Base-by-base conservation (phyloP, 1,140 invertebrate species). In the Trachelipus rathkii region DNA sequence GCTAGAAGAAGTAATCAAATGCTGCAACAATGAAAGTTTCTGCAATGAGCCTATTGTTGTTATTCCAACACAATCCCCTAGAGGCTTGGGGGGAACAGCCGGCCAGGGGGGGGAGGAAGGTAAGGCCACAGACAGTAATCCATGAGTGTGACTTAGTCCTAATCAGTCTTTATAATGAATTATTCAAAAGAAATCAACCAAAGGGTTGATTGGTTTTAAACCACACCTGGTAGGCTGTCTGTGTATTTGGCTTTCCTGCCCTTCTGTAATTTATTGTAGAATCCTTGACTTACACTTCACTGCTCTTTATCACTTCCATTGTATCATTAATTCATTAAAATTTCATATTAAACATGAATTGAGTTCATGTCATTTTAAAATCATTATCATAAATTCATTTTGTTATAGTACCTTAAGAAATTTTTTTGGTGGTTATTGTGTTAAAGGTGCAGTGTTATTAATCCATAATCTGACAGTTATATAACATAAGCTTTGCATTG, bases 11-110 rank as follows among this genome's bases (percentile, higher is more conserved):
- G 24, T 75, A 33, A 23, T 75, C n/a, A 43, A 68, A 44, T 75
- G 73, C 60, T 75, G 73, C 53, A 46, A 53, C 33, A 43, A 67
- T 10, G 21, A 23, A 23, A 60, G 67, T 43, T 75, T 75, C 53
- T 75, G 73, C 73, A 75, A 75, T 53, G 33, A 19, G 66, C 73
- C 53, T 43, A 67, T 45, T 75, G 53, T 15, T 13, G 50, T 19
- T 19, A 60, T 60, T 60, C 50, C 50, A 13, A 60, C 50, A 13
- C 50, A 13, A 15, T 60, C 50, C 50, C 50, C 50, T 60, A 19
- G 50, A 15, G 50, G 50, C 50, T 60, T 19, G 50, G 50, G 50
- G 50, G 50, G 50, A 60, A 60, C 50, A 60, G 50, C 50, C 50
- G 50, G 50, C 50, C 50, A 60, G 50, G 50, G 50, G 50, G 50